These are phyloP conservation scores for Parotia lawesii DNA, from an alignment of 2,113 vertebrate genomes.

Conservation along the genomic window DNA sequence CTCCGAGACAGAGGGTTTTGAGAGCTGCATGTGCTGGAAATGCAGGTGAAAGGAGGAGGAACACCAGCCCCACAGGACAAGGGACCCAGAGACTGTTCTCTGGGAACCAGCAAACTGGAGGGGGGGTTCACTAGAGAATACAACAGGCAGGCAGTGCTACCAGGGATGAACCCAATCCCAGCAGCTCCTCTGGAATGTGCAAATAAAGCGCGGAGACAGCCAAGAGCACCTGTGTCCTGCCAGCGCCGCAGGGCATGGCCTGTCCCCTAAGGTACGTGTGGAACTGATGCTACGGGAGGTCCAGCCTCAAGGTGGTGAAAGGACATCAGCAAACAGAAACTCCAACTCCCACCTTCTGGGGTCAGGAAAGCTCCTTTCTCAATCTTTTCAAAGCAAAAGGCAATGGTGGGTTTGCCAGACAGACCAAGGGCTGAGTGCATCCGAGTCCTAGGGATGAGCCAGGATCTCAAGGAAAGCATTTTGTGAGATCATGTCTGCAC, in stretches of 20 bases:
- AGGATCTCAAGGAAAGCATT: slow-evolving; percentile 13
- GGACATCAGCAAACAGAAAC: neutral
- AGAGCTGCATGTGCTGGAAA: neutral
- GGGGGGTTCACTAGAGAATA: neutral
- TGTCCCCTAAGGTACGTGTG: neutral
- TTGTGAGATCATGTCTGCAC: slow-evolving; percentile 19
- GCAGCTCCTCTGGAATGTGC: slow-evolving; percentile 17
- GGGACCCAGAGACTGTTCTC: neutral
- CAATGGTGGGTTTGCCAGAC: neutral
- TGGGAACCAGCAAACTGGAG: neutral
- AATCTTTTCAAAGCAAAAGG: neutral
- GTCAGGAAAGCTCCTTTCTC: neutral
- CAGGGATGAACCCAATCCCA: neutral
- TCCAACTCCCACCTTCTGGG: neutral
- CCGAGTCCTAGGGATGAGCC: neutral
- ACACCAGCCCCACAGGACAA: neutral
- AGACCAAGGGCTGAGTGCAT: neutral
- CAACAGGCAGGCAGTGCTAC: neutral
- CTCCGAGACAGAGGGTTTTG: rapidly evolving
- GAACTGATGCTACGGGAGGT: neutral
- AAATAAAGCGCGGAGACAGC: neutral
- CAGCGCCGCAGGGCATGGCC: neutral
- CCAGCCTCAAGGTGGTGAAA: slow-evolving; percentile 11
- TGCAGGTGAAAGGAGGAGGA: neutral
- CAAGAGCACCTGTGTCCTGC: neutral